phyloP scores from a whole-genome alignment of 64 coral and sea anemone genomes.

The Dendronephthya gigantea region DNA sequence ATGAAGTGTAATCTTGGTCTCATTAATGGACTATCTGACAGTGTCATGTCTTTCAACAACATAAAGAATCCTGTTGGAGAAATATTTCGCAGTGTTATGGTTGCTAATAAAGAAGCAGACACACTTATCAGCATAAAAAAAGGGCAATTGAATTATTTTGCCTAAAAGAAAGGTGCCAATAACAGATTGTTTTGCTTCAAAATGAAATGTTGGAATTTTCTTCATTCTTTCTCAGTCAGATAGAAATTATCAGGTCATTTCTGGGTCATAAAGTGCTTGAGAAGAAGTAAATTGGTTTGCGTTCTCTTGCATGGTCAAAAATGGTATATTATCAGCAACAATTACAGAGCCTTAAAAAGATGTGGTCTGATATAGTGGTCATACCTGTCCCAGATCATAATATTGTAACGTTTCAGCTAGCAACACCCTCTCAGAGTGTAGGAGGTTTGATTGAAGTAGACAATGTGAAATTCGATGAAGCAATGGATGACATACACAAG shows the following conservation, averaged over 20 bases:
- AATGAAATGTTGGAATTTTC: background rate
- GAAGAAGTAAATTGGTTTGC: background rate
- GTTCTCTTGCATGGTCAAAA: background rate
- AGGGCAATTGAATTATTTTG: background rate
- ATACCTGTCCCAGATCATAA: background rate
- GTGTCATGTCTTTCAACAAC: background rate
- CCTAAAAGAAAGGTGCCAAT: background rate
- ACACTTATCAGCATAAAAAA: background rate
- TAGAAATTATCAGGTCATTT: background rate
- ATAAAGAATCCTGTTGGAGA: background rate
- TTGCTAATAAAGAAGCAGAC: background rate
- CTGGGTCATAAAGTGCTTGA: background rate
- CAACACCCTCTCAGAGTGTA: background rate
- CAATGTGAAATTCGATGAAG: background rate
- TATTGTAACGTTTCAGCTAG: background rate
- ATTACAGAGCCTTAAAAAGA: background rate
- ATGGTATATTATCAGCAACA: background rate
- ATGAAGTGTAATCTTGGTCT: background rate
- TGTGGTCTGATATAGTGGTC: background rate
- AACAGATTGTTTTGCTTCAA: background rate
- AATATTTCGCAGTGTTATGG: background rate
- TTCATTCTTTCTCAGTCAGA: background rate
- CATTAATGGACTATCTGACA: background rate
- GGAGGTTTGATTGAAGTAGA: background rate
- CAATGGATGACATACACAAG: background rate